A percentile compares a stretch with the other conserved stretches of the same genome.
phyloP scores from a whole-genome alignment of 2,888 invertebrate species.

The Noctua fimbriata region DNA sequence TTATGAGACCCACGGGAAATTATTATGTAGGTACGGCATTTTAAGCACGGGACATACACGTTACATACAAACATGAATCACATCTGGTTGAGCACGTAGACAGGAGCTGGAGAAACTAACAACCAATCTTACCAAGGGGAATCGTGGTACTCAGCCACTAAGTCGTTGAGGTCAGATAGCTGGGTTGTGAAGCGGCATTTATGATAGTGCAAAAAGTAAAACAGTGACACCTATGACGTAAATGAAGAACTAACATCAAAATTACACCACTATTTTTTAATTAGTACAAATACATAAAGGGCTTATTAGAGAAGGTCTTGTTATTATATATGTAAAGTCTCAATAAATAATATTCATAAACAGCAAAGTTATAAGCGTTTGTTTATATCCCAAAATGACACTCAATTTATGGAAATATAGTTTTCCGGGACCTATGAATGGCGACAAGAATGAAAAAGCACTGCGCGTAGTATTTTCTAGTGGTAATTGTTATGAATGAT shows the following conservation, averaged over 20 bases:
- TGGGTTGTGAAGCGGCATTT: not conserved
- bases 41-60: not conserved
- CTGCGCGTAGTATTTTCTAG: no score
- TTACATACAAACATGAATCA: not conserved
- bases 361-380: no score
- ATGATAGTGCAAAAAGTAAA: not conserved
- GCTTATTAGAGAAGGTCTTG: no score
- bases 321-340: no score
- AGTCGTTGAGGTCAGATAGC: not conserved
- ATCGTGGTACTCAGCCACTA: not conserved
- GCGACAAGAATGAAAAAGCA: no score
- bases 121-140: not conserved
- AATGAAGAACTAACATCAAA: not conserved
- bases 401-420: no score
- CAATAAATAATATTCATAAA: no score
- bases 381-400: no score
- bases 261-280: no score
- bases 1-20: constrained; percentile 39
- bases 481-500: no score
- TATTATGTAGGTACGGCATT: constrained; percentile 18
- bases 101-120: not conserved
- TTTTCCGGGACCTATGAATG: no score
- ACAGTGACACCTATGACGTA: not conserved
- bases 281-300: no score
- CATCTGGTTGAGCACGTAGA: not conserved